Evolutionary conservation across 2,797 vertebrate species (phyloP).

Genomic region (Mus spretus): DNA sequence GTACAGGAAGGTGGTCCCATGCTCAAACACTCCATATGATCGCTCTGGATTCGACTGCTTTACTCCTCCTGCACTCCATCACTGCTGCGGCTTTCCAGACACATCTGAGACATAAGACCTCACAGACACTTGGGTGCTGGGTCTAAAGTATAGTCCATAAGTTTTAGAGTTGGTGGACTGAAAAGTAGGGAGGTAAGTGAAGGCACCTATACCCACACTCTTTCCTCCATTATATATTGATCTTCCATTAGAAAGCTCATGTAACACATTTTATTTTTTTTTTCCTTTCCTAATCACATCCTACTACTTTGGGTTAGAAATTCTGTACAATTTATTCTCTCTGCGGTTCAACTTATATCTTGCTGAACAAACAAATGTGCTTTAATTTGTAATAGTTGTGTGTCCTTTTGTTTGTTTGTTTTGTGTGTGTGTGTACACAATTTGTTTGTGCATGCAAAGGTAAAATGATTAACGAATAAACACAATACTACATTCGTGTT

Average conservation of each 20-base stretch:
- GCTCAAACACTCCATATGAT: not conserved
- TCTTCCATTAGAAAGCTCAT: not conserved
- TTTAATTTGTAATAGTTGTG: not conserved
- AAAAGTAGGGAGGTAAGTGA: not conserved
- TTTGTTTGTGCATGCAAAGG: not conserved
- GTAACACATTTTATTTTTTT: not conserved
- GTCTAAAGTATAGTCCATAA: not conserved
- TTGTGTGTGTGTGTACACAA: not conserved
- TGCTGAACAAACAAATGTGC: not conserved
- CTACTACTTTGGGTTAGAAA: constrained; percentile 41
- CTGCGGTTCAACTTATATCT: not conserved
- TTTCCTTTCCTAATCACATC: not conserved
- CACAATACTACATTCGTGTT: not conserved
- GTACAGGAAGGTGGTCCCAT: not conserved
- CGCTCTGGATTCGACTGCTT: not conserved
- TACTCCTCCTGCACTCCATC: not conserved
- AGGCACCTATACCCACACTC: not conserved
- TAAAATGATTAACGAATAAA: not conserved
- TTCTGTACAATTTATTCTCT: not conserved
- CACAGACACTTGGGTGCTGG: not conserved
- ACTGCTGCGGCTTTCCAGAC: not conserved
- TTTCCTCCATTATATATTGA: not conserved
- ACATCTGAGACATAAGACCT: not conserved
- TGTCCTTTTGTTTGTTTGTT: not conserved
- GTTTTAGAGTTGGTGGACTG: not conserved